Evolutionary conservation across 1,140 invertebrate species (phyloP).

Genomic region (Papilio xuthus): DNA sequence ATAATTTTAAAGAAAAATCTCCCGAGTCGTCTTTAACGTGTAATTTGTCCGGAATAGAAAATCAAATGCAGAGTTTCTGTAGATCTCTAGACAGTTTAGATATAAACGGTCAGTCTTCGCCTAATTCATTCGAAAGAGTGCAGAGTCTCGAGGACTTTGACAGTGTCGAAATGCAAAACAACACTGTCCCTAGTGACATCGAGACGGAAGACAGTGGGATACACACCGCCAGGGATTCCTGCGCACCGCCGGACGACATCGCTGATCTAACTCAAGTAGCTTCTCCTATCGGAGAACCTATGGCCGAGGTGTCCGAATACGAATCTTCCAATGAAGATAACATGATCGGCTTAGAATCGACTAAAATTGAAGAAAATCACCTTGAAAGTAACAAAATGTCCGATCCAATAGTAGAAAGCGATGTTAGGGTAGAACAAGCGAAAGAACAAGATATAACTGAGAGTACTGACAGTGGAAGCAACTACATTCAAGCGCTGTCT

Average conservation of each 20-base stretch:
- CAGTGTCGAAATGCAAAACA: constrained; percentile 79
- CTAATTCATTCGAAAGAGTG: constrained; percentile 84
- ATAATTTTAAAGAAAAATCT: constrained; percentile 59
- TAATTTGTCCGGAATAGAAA: constrained; percentile 71
- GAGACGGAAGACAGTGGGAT: constrained; percentile 92
- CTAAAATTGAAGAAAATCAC: constrained; percentile 57
- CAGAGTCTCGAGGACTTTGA: constrained; percentile 86
- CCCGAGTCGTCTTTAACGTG: constrained; percentile 72
- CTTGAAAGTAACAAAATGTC: constrained; percentile 48
- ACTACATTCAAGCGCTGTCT: constrained; percentile 76
- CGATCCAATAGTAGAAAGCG: constrained; percentile 54
- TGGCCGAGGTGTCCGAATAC: constrained; percentile 76
- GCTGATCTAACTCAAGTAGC: constrained; percentile 79
- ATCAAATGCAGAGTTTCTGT: constrained; percentile 82
- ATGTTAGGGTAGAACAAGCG: constrained; percentile 66
- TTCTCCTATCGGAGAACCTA: constrained; percentile 76
- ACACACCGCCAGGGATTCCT: constrained; percentile 90
- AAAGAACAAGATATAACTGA: constrained; percentile 71
- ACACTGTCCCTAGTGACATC: constrained; percentile 83
- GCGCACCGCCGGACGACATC: constrained; percentile 88
- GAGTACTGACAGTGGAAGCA: constrained; percentile 72
- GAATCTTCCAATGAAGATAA: constrained; percentile 76
- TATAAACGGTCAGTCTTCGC: constrained; percentile 77
- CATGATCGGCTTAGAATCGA: constrained; percentile 51
- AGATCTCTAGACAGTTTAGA: constrained; percentile 86